Evolutionary conservation across 2,888 invertebrate species (phyloP), one percentile per base, ranked within the genome.

Genomic region (Baronia brevicornis): DNA sequence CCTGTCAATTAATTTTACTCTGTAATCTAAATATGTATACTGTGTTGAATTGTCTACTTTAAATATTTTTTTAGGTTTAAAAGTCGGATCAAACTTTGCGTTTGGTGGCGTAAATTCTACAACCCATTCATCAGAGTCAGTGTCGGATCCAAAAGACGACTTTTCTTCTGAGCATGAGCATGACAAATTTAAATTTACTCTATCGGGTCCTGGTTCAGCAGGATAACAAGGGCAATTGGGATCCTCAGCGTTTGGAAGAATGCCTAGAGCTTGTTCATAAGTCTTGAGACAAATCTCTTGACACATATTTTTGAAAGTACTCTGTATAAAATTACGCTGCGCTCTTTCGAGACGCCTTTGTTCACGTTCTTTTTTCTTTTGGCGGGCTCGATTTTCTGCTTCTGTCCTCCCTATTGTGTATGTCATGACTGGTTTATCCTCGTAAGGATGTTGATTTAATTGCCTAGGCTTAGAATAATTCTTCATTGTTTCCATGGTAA

Each of bases 401-500:
- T 73, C 73, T 5, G 79, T 82, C 41, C 84, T 68, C 4, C 84
- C 84, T 40, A 84, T 63, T 2, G 67, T 75, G 35, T 72, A 84
- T 2, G 69, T 72, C 2, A 78, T 24, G 5, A 69, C 46, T 20
- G 69, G 69, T 43, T 77, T 80, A 22, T 84, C 80, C 52, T 84
- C 80, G 48, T 71, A 85, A 0, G 84, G 84, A 30, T 64, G 52
- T 42, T 84, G 78, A 38, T 75, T 77, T 3, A 68, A 37, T 23
- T 65, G 48, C 49, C 84, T 63, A 4, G 59, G 67, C 42, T 65
- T 78, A 3, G 46, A 3, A 39, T 63, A 78, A 4, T 53, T 38
- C 52, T 69, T 84, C 74, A 84, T 75, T 1, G 77, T 78, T 54
- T 84, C 84, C 74, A 85, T 71, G 6, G 75, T 78, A 6, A 85